Evolutionary conservation across 2,113 vertebrate species (phyloP), one percentile per base, ranked within the genome.

Genomic region (Chamaea fasciata): DNA sequence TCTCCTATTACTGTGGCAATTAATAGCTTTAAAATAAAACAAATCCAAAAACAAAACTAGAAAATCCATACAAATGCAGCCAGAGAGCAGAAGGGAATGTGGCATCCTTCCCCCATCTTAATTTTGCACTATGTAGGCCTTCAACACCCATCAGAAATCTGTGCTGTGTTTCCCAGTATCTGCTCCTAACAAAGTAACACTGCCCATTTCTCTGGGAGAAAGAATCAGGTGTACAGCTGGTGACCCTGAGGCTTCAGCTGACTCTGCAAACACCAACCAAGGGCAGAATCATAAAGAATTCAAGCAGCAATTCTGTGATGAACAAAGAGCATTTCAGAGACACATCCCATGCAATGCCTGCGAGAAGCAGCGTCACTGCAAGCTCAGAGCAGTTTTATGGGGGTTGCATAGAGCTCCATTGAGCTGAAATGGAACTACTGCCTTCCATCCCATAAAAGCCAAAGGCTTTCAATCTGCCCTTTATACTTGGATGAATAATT

Each of bases 401-500:
- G 85, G 78, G 28, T 3, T 50, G 68, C 82, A 97, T 10, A 97
- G 91, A 42, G 71, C 87, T 95, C 79, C 87, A 77, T 2, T 95
- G 69, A 95, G 75, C 87, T 47, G 83, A 86, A 95, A 90, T 49
- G 42, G 67, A 95, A 87, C 85, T 62, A 46, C 90, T 74, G 87
- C 90, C 78, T 77, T 67, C 68, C 85, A 47, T 31, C 53, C 87
- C 87, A 92, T 46, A 91, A 90, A 95, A 96, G 71, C 93, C 88
- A 63, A 90, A 76, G 71, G 68, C 60, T 96, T 95, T 96, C 94
- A 96, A 94, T 94, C 84, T 94, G 67, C n/a, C 90, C 90, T 97
- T 96, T 96, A 83, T 94, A 74, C 42, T 55, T 70, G 50, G 79
- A 95, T 97, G 93, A 97, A 92, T 95, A 96, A 93, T 95, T 93